phyloP scores from a whole-genome alignment of 2,797 vertebrate species.

The Cyprinella venusta region DNA sequence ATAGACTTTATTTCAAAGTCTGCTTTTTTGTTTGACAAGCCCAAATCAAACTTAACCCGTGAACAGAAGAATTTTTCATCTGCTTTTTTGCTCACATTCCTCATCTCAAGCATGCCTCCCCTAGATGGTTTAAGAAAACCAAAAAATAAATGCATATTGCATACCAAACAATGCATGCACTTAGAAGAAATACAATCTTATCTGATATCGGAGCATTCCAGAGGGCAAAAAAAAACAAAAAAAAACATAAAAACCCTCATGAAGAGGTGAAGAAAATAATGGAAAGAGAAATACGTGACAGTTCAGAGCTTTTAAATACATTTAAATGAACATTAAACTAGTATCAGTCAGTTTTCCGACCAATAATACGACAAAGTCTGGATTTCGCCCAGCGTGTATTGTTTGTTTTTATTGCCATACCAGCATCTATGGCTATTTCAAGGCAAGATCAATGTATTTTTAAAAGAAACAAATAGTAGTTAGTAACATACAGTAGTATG shows the following conservation, averaged over 20 bases:
- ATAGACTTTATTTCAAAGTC: neutral
- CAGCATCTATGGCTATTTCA: neutral
- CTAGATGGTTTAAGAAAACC: neutral
- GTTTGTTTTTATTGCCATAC: neutral
- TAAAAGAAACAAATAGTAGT: neutral
- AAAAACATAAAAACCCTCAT: neutral
- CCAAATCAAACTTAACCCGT: neutral
- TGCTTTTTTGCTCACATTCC: conserved; percentile 26
- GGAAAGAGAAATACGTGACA: neutral
- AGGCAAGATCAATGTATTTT: neutral
- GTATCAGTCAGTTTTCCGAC: neutral
- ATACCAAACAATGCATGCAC: conserved; percentile 46
- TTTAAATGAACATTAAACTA: neutral
- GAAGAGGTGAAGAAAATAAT: conserved; percentile 25
- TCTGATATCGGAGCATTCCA: conserved; percentile 50
- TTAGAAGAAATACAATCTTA: conserved; percentile 53
- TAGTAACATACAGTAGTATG: neutral
- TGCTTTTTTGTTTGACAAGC: conserved; percentile 18
- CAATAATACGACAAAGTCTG: neutral
- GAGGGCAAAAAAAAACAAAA: neutral
- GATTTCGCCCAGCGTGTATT: neutral
- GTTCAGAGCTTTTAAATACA: conserved; percentile 5
- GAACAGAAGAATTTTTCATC: neutral
- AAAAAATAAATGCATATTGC: conserved; percentile 1
- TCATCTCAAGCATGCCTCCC: conserved; percentile 11